Evolutionary conservation across 2,797 vertebrate genomes (phyloP), one percentile per base, ranked within the genome.

Genomic region (Enteromius trimaculatus): DNA sequence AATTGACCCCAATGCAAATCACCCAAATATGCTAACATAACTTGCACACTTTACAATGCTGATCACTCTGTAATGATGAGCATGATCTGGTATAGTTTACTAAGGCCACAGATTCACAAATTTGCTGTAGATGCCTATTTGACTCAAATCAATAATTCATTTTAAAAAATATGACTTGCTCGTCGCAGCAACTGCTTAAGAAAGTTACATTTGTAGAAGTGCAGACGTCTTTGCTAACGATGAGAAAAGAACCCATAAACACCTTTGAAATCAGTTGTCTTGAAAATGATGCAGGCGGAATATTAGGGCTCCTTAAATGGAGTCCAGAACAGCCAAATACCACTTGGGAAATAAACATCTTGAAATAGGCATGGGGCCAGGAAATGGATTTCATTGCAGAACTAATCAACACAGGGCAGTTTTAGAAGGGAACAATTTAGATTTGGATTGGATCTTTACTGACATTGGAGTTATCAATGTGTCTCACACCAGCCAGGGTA

Each of bases 381-480:
- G 94, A 94, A 95, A 94, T 95, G 89, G 93, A 94, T 95, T 94
- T 94, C 93, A 94, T 93, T 94, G 93, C 92, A 93, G 92, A 95
- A 94, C 93, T 95, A 95, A 95, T 95, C 93, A 95, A 92, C 90
- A 91, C 90, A 91, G 87, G 89, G 88, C 90, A 83, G 21, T 92
- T 95, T 95, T 94, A 92, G 93, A 90, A 89, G 91, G 90, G 91
- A 90, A 93, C 92, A 92, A 94, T 94, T 95, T 94, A 95, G 93
- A 93, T 94, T 95, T 92, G 92, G 93, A 94, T 95, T 94, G 93
- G 90, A 93, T 94, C 93, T 92, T 92, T 91, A 89, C 91, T 95
- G 94, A 94, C 92, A 92, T 90, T 66, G 60, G 89, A 90, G 91
- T 95, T 94, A 95, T 95, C 94, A 95, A 93, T 92, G 90, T 89